Evolutionary conservation across 2,888 invertebrate genomes (phyloP), one percentile per base, ranked within the genome.

Genomic region (Vesta saturnalis): DNA sequence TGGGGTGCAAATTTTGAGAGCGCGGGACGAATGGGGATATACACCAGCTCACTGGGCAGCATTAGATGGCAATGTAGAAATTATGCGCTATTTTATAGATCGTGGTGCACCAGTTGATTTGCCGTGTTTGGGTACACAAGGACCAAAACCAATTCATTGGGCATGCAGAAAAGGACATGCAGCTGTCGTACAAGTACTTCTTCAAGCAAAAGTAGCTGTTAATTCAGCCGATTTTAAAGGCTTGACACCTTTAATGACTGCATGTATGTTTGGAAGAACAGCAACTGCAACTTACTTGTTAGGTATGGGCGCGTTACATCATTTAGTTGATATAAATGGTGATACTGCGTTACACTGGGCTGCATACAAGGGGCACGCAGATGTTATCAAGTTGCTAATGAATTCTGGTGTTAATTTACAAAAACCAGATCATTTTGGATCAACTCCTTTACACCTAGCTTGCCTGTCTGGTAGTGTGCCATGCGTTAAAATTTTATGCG

Each of bases 271-370:
- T 80, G 96, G 96, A 6, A 90, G 94, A 78, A 93, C 94, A 1
- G 94, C 95, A 8, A 93, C 96, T 0, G 95, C 95, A 0, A 95
- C 95, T 0, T 96, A 94, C 82, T 86, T 97, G 0, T 87, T 97
- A 59, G 96, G 96, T 22, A 95, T 94, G 90, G 95, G 95, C 1
- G 95, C 96, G 0, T 87, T 93, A 0, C 92, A 94, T 73, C 92
- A 94, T 78, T 86, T 95, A 55, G 92, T 94, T 0, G 96, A 97
- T 78, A 94, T 94, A 74, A 96, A 97, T 80, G 96, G 96, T 0
- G 96, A 97, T 79, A 95, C 94, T 0, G 96, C 96, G 0, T 85
- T 96, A 23, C 96, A 97, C 79, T 97, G 96, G 96, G 95, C 96
- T 0, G 94, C 96, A 0, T 96, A 96, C 82, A 96, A 96, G 83